phyloP scores from a whole-genome alignment of 2,797 vertebrate species.

The Sebastes dallii region DNA sequence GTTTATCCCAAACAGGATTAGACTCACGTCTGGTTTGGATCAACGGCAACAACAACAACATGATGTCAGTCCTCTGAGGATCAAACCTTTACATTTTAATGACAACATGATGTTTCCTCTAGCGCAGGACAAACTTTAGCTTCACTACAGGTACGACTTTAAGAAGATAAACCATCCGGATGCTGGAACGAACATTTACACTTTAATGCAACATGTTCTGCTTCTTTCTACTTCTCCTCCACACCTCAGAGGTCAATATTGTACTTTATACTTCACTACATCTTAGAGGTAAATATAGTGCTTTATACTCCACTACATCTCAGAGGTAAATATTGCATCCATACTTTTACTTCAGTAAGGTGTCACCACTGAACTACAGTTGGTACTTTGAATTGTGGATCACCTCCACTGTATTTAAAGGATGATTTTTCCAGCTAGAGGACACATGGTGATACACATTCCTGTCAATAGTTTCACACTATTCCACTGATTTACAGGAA shows the following conservation, averaged over 20 bases:
- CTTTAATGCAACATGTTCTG: too few species aligned
- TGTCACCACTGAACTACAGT: not conserved
- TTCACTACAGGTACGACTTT: too few species aligned
- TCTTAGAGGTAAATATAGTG: too few species aligned
- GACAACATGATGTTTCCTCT: not conserved
- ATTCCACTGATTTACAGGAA: not conserved
- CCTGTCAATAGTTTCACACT: too few species aligned
- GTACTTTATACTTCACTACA: too few species aligned
- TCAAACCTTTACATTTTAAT: not conserved
- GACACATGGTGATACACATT: not conserved
- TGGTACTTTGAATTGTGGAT: not conserved
- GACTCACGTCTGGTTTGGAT: not conserved
- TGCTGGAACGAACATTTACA: too few species aligned
- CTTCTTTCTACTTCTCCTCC: too few species aligned
- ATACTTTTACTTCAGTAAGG: not conserved
- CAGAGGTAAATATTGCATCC: too few species aligned
- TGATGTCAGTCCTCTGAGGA: too few species aligned
- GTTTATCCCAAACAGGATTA: constrained; percentile 5
- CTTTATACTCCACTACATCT: too few species aligned
- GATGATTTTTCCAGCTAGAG: not conserved
- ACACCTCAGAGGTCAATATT: too few species aligned
- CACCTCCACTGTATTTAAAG: not conserved
- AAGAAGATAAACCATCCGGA: too few species aligned
- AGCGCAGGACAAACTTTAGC: not conserved
- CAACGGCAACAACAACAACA: not conserved